A percentile compares a stretch with the other conserved stretches of the same genome.
Conservation (phyloP, 2,888 invertebrate genomes). For the Eucriotettix oculatus region DNA sequence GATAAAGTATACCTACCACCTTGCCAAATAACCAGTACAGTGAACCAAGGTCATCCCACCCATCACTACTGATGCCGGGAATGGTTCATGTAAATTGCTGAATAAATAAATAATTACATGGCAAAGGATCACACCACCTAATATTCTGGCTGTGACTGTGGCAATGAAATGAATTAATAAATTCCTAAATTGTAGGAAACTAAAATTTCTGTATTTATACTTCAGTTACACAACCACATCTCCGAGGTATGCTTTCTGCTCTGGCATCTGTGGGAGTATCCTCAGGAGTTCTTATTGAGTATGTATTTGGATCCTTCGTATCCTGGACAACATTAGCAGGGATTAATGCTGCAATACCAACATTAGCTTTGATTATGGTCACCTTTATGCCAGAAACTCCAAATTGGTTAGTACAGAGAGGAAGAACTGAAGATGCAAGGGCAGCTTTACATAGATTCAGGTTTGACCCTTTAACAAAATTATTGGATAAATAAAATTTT, state of each 20-base stretch:
- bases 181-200: neutral
- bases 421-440: constrained; percentile 31
- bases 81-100: no score
- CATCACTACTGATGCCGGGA: no score
- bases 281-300: constrained; percentile 41
- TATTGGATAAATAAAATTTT: neutral
- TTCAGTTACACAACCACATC: constrained; percentile 47
- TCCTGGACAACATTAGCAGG: constrained; percentile 47
- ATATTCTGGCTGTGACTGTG: no score
- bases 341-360: constrained; percentile 41
- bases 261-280: constrained; percentile 55
- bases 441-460: constrained; percentile 36
- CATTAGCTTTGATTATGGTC: constrained; percentile 40
- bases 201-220: neutral
- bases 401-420: constrained; percentile 38
- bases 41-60: no score
- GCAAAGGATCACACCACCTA: no score
- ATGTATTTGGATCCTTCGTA: constrained; percentile 32
- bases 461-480: neutral
- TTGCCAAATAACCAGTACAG: no score
- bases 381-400: constrained; percentile 54
- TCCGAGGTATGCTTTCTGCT: constrained; percentile 57
- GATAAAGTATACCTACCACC: no score
- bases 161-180: no score
- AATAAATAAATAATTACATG: no score